Conservation (phyloP, 1,140 invertebrate genomes). For the Brachystomella parvula region DNA sequence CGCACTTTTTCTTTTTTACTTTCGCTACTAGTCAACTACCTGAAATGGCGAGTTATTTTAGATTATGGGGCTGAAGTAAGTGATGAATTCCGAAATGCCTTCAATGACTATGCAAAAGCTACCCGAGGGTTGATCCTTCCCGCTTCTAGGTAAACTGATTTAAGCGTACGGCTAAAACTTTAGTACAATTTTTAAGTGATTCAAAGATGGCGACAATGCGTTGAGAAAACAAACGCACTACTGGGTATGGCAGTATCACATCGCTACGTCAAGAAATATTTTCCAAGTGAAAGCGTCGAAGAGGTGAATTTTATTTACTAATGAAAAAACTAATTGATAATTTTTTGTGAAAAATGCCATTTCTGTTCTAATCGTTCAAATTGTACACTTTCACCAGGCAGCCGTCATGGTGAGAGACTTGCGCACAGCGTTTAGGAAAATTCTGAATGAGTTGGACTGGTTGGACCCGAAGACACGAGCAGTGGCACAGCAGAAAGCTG, state of each 20-base stretch:
- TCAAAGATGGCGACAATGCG: slow-evolving; percentile 23
- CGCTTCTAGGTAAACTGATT: slow-evolving; percentile 16
- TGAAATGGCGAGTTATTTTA: slow-evolving; percentile 30
- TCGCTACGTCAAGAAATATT: slow-evolving; percentile 17
- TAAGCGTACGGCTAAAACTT: not conserved
- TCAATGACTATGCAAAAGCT: slow-evolving; percentile 26
- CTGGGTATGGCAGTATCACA: slow-evolving; percentile 28
- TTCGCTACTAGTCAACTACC: slow-evolving; percentile 28
- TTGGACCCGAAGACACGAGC: slow-evolving; percentile 18
- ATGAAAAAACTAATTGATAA: not conserved
- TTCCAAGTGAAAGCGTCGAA: slow-evolving; percentile 6
- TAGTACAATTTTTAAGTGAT: not conserved
- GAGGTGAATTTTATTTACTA: slow-evolving; percentile 9
- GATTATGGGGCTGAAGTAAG: slow-evolving; percentile 25
- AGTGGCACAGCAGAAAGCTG: slow-evolving; percentile 9
- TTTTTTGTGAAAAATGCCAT: not conserved
- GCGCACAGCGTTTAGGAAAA: slow-evolving; percentile 15
- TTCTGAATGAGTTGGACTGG: slow-evolving; percentile 25
- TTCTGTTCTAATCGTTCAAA: not conserved
- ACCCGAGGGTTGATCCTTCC: slow-evolving; percentile 27
- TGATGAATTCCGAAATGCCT: slow-evolving; percentile 13
- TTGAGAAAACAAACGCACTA: slow-evolving; percentile 17
- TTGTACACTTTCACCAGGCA: slow-evolving; percentile 13
- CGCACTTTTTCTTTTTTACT: not conserved
- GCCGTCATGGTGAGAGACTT: slow-evolving; percentile 19